Evolutionary conservation across 2,113 vertebrate genomes (phyloP).

Genomic region (Oenanthe oenanthe): DNA sequence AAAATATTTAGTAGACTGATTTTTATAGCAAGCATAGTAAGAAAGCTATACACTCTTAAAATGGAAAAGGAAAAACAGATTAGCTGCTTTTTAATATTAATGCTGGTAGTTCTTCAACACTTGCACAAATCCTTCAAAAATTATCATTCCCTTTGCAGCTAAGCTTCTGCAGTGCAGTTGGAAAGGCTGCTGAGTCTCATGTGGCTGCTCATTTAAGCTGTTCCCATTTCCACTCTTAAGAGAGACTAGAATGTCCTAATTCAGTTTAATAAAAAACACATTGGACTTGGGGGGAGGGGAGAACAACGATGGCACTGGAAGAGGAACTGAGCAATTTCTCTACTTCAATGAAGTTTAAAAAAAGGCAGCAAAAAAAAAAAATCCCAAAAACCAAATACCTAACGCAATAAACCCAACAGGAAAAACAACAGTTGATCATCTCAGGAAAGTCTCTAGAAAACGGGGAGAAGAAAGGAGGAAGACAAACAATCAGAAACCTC

Average conservation of each 20-base stretch:
- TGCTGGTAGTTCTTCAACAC: slow-evolving; percentile 24
- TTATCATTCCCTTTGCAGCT: slow-evolving; percentile 40
- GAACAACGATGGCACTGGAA: neutral
- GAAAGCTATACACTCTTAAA: neutral
- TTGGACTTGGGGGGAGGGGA: slow-evolving; percentile 14
- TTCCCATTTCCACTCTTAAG: slow-evolving; percentile 56
- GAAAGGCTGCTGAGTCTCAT: slow-evolving; percentile 53
- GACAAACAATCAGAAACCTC: slow-evolving; percentile 55
- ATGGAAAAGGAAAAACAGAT: slow-evolving; percentile 7
- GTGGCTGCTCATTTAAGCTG: slow-evolving; percentile 54
- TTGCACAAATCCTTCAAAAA: slow-evolving; percentile 59
- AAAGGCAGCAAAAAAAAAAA: neutral
- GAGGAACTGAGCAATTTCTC: neutral
- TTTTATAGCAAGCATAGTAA: neutral
- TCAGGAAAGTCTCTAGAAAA: slow-evolving; percentile 31
- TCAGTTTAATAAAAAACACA: slow-evolving; percentile 63
- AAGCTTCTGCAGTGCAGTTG: slow-evolving; percentile 48
- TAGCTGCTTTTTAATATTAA: slow-evolving; percentile 53
- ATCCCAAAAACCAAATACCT: neutral
- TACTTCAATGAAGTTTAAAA: neutral
- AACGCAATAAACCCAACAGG: neutral
- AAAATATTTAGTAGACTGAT: neutral
- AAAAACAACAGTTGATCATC: slow-evolving; percentile 31
- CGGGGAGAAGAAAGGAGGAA: slow-evolving; percentile 25
- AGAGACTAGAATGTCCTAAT: slow-evolving; percentile 60